phyloP scores from a whole-genome alignment of 2,888 invertebrate genomes.

The Willowsia nigromaculata region DNA sequence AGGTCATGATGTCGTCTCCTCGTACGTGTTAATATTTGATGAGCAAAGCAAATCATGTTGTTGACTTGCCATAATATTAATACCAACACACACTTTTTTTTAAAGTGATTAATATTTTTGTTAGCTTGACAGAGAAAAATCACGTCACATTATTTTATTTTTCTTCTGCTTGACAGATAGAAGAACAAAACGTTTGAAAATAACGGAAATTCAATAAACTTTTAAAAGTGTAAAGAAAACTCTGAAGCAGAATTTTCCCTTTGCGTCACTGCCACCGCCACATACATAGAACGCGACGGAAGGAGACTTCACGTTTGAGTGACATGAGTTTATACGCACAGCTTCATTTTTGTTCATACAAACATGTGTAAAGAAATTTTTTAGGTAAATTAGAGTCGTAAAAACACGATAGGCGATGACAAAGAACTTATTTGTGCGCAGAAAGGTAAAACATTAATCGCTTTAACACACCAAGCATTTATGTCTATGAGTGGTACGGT shows the following conservation, averaged over 20 bases:
- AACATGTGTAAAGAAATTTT: conserved; percentile 22
- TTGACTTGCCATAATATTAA: conserved; percentile 53
- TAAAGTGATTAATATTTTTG: conserved; percentile 31
- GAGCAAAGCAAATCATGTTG: conserved; percentile 51
- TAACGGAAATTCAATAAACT: background rate
- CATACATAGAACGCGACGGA: conserved; percentile 2
- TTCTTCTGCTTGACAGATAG: background rate
- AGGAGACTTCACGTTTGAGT: conserved; percentile 48
- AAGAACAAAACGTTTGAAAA: background rate
- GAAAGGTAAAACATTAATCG: conserved; percentile 6
- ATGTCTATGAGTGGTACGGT: background rate
- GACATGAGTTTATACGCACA: conserved; percentile 32
- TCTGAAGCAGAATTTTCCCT: background rate
- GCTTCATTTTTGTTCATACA: conserved; percentile 22
- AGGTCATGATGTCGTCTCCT: conserved; percentile 63
- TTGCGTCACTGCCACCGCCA: background rate
- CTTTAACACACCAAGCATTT: background rate
- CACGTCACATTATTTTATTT: conserved; percentile 3
- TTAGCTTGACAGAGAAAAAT: conserved; percentile 19
- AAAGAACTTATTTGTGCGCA: conserved; percentile 14
- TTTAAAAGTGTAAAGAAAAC: background rate
- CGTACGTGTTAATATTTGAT: conserved; percentile 48
- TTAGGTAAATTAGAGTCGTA: background rate
- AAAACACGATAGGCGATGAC: conserved; percentile 3
- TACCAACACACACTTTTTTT: conserved; percentile 10